Percentiles rank a stretch among this genome's conserved stretches.
These are phyloP conservation scores for Micromys minutus DNA, from an alignment of 2,113 vertebrate genomes.

Conservation along the genomic window DNA sequence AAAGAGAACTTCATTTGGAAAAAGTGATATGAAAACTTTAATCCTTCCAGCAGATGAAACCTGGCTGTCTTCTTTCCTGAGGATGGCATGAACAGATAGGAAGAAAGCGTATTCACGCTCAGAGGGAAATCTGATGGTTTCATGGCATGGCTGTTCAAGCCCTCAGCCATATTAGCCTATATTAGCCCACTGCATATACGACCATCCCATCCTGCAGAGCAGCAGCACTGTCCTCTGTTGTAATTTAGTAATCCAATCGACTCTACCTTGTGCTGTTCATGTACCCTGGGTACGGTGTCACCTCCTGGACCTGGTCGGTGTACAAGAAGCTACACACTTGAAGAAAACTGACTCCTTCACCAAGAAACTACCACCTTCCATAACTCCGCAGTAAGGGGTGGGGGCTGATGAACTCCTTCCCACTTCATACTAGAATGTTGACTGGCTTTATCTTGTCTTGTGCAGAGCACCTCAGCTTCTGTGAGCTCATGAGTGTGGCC, in stretches of 20 bases:
- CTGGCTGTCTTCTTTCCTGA: not conserved
- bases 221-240: not conserved
- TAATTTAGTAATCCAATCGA: not conserved
- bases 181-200: not conserved
- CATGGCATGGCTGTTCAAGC: not conserved
- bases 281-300: not conserved
- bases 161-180: not conserved
- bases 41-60: not conserved
- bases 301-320: not conserved
- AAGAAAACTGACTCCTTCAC: not conserved
- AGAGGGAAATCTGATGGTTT: not conserved
- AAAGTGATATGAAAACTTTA: not conserved
- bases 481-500: not conserved
- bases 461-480: not conserved
- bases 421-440: not conserved
- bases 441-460: not conserved
- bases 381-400: not conserved
- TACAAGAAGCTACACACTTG: not conserved
- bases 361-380: not conserved
- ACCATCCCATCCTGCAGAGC: not conserved
- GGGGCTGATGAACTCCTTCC: not conserved
- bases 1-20: not conserved
- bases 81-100: not conserved
- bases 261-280: not conserved
- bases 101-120: too few species aligned